phyloP scores from a whole-genome alignment of 2,113 vertebrate species.

The pig (Sus scrofa) region T2T-Sscrofa CM000830.6:134503501-134504000 shows the following conservation, averaged over 20 bases:
- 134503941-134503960: not conserved
- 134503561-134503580: not conserved
- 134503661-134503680: not conserved
- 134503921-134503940: not conserved
- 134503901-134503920: not conserved
- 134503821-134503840: not conserved
- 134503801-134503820: not conserved
- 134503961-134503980: not conserved
- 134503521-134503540: constrained; percentile 96
- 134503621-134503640: not conserved
- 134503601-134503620: constrained; percentile 28
- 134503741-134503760: constrained; percentile 1
- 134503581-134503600: constrained; percentile 25
- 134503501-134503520: constrained; percentile 97
- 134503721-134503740: not conserved
- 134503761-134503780: not conserved
- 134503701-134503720: not conserved
- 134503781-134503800: not conserved
- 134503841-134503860: not conserved
- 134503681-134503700: not conserved
- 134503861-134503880: not conserved
- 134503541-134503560: constrained; percentile 93
- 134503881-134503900: not conserved
- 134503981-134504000: constrained; percentile 14
- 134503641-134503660: constrained; percentile 13